Conservation (phyloP, 2,113 vertebrate species). For the Planiliza haematocheilus region DNA sequence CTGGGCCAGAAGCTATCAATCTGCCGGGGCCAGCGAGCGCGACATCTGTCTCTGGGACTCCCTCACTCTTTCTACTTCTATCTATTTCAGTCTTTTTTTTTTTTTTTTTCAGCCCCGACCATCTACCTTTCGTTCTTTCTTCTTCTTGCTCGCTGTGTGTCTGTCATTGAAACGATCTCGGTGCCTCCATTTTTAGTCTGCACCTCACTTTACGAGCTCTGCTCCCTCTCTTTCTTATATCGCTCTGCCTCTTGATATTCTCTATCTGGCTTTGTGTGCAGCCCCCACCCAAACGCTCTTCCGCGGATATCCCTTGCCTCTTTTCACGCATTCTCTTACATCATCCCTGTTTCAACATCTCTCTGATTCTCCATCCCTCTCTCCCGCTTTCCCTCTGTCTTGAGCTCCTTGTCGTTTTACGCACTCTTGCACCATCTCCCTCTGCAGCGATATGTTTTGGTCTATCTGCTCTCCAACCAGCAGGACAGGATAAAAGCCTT, state of each 20-base stretch:
- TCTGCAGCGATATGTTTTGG: constrained; percentile 74
- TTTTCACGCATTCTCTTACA: constrained; percentile 80
- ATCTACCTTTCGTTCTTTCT: constrained; percentile 24
- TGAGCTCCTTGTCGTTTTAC: constrained; percentile 77
- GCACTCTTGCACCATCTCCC: constrained; percentile 81
- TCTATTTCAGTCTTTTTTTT: constrained; percentile 47
- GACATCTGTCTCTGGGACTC: constrained; percentile 86
- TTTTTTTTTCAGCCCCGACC: constrained; percentile 27
- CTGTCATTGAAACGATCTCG: constrained; percentile 62
- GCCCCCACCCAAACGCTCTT: constrained; percentile 51
- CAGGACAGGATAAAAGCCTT: constrained; percentile 70
- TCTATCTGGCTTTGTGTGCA: constrained; percentile 68
- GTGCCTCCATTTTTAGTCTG: constrained; percentile 66
- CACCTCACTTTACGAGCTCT: constrained; percentile 62
- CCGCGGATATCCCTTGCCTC: constrained; percentile 72
- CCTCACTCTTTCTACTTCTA: constrained; percentile 75
- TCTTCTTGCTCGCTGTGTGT: constrained; percentile 36
- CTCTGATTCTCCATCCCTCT: constrained; percentile 66
- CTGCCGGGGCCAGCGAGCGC: constrained; percentile 76
- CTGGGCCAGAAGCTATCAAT: constrained; percentile 84
- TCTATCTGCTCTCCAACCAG: constrained; percentile 76
- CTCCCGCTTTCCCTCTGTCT: constrained; percentile 44
- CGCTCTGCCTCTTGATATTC: constrained; percentile 67
- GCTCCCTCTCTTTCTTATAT: constrained; percentile 55
- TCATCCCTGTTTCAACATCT: constrained; percentile 74